A percentile compares a stretch with the other conserved stretches of the same genome.
These are phyloP conservation scores for Sternarchorhynchus goeldii DNA, from an alignment of 2,797 vertebrate species.

Conservation along the genomic window DNA sequence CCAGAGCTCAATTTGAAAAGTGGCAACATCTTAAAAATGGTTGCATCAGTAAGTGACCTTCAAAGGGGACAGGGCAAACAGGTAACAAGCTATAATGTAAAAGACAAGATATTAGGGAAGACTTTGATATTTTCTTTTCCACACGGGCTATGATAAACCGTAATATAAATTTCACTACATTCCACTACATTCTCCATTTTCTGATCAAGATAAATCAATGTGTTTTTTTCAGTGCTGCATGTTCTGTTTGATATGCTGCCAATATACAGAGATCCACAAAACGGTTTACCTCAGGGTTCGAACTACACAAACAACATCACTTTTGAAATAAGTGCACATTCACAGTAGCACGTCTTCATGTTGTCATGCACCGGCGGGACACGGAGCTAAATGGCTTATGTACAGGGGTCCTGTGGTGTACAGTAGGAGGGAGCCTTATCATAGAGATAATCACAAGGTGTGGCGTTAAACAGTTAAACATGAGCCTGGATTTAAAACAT, in stretches of 20 bases:
- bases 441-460: constrained; percentile 47
- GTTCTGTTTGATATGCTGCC: constrained; percentile 28
- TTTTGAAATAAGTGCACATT: constrained; percentile 51
- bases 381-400: constrained; percentile 36
- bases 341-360: constrained; percentile 43
- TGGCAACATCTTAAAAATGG: constrained; percentile 4
- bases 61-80: constrained; percentile 37
- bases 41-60: constrained; percentile 18
- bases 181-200: constrained; percentile 43
- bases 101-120: constrained; percentile 33
- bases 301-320: constrained; percentile 51
- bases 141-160: background rate
- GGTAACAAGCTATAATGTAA: constrained; percentile 40
- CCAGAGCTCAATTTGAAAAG: constrained; percentile 2
- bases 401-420: constrained; percentile 29
- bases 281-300: constrained; percentile 42
- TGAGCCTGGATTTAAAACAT: constrained; percentile 12
- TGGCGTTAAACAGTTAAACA: constrained; percentile 18
- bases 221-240: constrained; percentile 37
- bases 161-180: constrained; percentile 38
- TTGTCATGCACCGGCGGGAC: constrained; percentile 55
- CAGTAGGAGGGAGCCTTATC: constrained; percentile 34
- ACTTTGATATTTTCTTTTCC: constrained; percentile 27
- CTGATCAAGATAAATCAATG: constrained; percentile 33
- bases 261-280: constrained; percentile 50